These are phyloP conservation scores for Thecophora atra DNA, from an alignment of 2,888 invertebrate species.

Conservation along the genomic window DNA sequence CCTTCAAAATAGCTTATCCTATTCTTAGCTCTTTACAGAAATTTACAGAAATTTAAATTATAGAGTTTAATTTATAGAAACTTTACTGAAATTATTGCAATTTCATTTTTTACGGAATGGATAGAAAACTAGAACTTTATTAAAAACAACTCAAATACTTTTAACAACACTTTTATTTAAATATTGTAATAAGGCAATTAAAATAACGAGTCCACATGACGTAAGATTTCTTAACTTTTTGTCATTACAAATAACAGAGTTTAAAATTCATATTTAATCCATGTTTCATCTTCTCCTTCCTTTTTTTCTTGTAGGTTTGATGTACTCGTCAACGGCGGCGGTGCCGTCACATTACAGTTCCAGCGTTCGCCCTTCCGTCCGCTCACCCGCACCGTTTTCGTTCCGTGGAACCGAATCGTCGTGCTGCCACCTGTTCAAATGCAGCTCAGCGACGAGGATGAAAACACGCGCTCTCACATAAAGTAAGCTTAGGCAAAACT, in stretches of 20 bases:
- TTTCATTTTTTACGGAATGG: slow-evolving; percentile 23
- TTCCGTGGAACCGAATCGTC: slow-evolving; percentile 97
- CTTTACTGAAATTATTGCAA: slow-evolving; percentile 23
- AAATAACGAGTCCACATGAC: too few relatives aligned
- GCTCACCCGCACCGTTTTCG: slow-evolving; percentile 87
- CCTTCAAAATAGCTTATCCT: slow-evolving; percentile 15
- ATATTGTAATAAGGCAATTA: too few relatives aligned
- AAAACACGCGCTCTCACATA: slow-evolving; percentile 64
- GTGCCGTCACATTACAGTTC: slow-evolving; percentile 95
- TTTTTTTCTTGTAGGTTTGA: slow-evolving; percentile 81
- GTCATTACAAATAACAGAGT: too few relatives aligned
- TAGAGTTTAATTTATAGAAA: too few relatives aligned
- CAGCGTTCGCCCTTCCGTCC: slow-evolving; percentile 94
- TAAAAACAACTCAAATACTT: too few relatives aligned
- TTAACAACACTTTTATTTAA: too few relatives aligned
- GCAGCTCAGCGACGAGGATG: slow-evolving; percentile 81
- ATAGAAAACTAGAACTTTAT: too few relatives aligned
- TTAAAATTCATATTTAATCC: too few relatives aligned
- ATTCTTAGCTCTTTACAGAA: slow-evolving; percentile 7
- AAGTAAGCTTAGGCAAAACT: slow-evolving; percentile 55
- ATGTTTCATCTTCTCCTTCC: too few relatives aligned
- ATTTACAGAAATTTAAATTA: too few relatives aligned
- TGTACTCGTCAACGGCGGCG: slow-evolving; percentile 97
- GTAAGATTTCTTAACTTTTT: too few relatives aligned
- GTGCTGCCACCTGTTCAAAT: slow-evolving; percentile 89